A percentile compares a stretch with the other conserved stretches of the same genome.
Evolutionary conservation across 2,113 vertebrate species (phyloP).

Genomic region (Leptobrachium leishanense): DNA sequence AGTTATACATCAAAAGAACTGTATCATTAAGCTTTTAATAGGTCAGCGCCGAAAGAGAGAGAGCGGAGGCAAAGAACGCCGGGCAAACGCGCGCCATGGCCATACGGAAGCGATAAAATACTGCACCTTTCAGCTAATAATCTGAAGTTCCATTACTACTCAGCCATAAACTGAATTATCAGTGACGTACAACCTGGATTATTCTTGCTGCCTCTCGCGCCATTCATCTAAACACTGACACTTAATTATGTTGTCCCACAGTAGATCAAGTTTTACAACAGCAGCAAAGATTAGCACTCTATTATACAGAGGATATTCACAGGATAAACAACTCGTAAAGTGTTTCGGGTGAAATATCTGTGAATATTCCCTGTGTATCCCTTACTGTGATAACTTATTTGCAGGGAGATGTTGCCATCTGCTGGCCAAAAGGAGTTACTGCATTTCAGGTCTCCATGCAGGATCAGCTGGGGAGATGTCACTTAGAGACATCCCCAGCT

Average conservation of each 20-base stretch:
- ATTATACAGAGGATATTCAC: slow-evolving; percentile 64
- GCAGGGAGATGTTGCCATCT: too few relatives aligned
- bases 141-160: slow-evolving; percentile 63
- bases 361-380: too few relatives aligned
- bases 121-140: slow-evolving; percentile 58
- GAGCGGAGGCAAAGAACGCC: accelerated
- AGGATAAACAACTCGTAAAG: slow-evolving; percentile 63
- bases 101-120: slow-evolving; percentile 53
- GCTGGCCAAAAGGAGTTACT: too few relatives aligned
- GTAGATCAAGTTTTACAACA: slow-evolving; percentile 73
- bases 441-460: too few relatives aligned
- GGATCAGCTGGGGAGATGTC: too few relatives aligned
- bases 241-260: slow-evolving; percentile 69
- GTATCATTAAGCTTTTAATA: slow-evolving; percentile 25
- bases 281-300: slow-evolving; percentile 70
- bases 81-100: slow-evolving; percentile 11
- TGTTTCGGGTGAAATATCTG: neutral
- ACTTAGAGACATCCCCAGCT: too few relatives aligned
- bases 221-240: slow-evolving; percentile 65
- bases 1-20: slow-evolving; percentile 16
- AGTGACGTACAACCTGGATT: slow-evolving; percentile 61
- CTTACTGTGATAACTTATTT: too few relatives aligned
- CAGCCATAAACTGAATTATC: slow-evolving; percentile 64
- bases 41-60: slow-evolving; percentile 26
- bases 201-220: slow-evolving; percentile 53